These are phyloP conservation scores for Tenthredo notha DNA, from an alignment of 2,888 invertebrate species.

Conservation along the genomic window DNA sequence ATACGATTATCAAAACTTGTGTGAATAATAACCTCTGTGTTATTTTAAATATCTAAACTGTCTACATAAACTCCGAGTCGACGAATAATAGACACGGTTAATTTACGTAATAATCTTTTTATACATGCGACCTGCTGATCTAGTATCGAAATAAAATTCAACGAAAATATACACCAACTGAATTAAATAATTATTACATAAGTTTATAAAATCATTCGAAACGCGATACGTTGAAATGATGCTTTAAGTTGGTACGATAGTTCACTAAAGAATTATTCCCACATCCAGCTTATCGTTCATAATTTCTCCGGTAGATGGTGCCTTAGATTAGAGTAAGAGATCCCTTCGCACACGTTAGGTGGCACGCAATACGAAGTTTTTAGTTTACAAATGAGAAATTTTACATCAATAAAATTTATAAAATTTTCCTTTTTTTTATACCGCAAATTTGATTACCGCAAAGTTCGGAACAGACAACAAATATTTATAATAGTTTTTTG, in stretches of 20 bases:
- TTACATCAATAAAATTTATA: neutral
- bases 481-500: neutral
- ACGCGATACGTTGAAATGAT: neutral
- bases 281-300: neutral
- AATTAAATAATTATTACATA: conserved; percentile 2
- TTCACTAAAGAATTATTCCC: neutral
- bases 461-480: neutral
- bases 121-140: neutral
- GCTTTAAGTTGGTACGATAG: neutral
- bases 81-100: neutral
- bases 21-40: neutral
- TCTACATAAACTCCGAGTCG: neutral
- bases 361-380: neutral
- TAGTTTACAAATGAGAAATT: neutral
- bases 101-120: conserved; percentile 1
- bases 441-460: neutral
- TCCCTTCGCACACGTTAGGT: neutral
- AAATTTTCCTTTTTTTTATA: neutral
- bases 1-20: neutral
- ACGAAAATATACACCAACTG: neutral
- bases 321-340: neutral
- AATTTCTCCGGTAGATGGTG: neutral
- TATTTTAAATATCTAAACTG: neutral
- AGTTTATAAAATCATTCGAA: conserved; percentile 33
- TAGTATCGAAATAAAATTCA: neutral